A percentile compares a stretch with the other conserved stretches of the same genome.
These are phyloP conservation scores for Myodes glareolus DNA, from an alignment of 2,113 vertebrate genomes.

Conservation along the genomic window DNA sequence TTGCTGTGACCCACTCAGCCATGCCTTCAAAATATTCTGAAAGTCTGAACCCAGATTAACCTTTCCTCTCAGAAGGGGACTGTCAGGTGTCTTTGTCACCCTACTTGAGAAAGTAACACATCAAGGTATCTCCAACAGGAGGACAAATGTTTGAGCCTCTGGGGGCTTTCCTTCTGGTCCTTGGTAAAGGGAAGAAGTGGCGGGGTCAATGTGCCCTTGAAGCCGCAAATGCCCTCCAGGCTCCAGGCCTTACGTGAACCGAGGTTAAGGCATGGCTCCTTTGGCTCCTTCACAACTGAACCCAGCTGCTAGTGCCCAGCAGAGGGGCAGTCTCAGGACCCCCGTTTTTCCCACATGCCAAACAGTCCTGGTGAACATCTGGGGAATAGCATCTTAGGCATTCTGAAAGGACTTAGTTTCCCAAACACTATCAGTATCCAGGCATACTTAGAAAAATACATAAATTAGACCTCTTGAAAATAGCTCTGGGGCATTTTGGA, in stretches of 20 bases:
- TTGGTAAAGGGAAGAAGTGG: background rate
- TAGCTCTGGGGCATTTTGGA: background rate
- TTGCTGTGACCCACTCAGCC: background rate
- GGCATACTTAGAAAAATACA: background rate
- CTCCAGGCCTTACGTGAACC: background rate
- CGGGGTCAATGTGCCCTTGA: accelerated
- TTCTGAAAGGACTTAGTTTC: background rate
- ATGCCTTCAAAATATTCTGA: no score
- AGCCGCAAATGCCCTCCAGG: accelerated
- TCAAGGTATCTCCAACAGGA: background rate
- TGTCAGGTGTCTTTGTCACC: background rate
- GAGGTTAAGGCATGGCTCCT: background rate
- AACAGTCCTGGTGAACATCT: background rate
- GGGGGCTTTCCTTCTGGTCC: background rate
- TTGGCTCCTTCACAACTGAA: background rate
- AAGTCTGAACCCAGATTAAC: background rate
- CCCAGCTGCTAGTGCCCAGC: background rate
- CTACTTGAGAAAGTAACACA: background rate
- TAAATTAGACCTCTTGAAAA: background rate
- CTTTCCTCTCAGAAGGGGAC: background rate
- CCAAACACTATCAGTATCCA: background rate
- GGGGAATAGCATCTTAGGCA: background rate
- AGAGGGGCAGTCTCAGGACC: background rate
- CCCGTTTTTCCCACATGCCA: background rate
- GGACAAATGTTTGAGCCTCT: background rate